Evolutionary conservation across 1,140 invertebrate genomes (phyloP).

Genomic region (Brachionus rubens): DNA sequence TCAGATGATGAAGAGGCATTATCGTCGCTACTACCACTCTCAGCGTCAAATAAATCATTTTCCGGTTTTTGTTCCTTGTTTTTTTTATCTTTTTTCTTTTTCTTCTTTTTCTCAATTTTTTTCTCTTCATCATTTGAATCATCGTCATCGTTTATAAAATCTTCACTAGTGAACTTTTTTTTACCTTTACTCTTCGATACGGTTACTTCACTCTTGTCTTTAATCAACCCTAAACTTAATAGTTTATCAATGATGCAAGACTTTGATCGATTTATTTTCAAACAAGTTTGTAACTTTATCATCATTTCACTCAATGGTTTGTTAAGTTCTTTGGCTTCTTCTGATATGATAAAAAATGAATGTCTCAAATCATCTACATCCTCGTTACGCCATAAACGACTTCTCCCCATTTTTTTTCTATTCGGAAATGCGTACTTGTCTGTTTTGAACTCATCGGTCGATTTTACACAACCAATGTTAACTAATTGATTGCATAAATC

Average conservation of each 20-base stretch:
- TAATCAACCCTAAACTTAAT: conserved; percentile 7
- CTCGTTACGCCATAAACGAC: conserved; percentile 16
- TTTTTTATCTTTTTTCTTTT: conserved; percentile 24
- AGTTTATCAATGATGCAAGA: conserved; percentile 27
- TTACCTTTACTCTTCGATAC: not conserved
- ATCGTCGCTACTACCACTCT: not conserved
- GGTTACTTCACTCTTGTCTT: conserved; percentile 9
- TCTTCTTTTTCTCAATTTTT: not conserved
- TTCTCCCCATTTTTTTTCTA: conserved; percentile 11
- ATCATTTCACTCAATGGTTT: conserved; percentile 39
- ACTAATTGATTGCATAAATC: conserved; percentile 38
- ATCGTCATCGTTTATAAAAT: conserved; percentile 6
- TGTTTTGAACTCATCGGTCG: conserved; percentile 13
- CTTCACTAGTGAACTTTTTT: not conserved
- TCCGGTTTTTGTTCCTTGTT: not conserved
- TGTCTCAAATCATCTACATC: conserved; percentile 35
- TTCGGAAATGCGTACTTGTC: conserved; percentile 5
- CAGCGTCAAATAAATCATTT: conserved; percentile 35
- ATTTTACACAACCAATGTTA: conserved; percentile 35
- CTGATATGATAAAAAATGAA: not conserved
- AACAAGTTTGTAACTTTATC: not conserved
- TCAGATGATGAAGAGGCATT: not conserved
- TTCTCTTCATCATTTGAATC: not conserved
- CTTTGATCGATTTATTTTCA: conserved; percentile 40
- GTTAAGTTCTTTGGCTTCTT: conserved; percentile 15